These are phyloP conservation scores for Amiota mariae DNA, from an alignment of 2,888 invertebrate species.

Conservation along the genomic window DNA sequence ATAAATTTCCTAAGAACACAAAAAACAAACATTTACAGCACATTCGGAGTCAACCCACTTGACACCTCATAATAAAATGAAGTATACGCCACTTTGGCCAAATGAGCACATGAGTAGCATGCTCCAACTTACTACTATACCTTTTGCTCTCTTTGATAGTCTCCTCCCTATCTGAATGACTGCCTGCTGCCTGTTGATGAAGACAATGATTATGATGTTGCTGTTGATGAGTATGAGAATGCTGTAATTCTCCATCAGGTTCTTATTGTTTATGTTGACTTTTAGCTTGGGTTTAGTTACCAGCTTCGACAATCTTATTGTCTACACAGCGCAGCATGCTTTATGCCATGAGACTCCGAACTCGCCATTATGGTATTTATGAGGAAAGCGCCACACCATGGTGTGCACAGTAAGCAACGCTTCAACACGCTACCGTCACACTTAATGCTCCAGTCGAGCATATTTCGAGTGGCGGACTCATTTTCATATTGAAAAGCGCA, in stretches of 20 bases:
- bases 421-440: slow-evolving; percentile 42
- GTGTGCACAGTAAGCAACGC: background rate
- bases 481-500: slow-evolving; percentile 19
- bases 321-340: background rate
- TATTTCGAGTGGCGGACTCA: slow-evolving; percentile 58
- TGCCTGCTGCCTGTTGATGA: slow-evolving; percentile 24
- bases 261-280: background rate
- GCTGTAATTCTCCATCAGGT: slow-evolving; percentile 43
- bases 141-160: background rate
- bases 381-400: background rate
- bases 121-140: slow-evolving; percentile 1
- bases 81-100: slow-evolving; percentile 63
- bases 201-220: background rate
- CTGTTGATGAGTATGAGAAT: background rate
- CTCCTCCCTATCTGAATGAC: slow-evolving; percentile 1
- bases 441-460: slow-evolving; percentile 40
- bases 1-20: slow-evolving; percentile 56
- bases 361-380: slow-evolving; percentile 21
- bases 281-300: slow-evolving; percentile 3
- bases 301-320: slow-evolving; percentile 5
- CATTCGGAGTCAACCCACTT: slow-evolving; percentile 61
- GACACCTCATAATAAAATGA: slow-evolving; percentile 72
- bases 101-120: slow-evolving; percentile 36
- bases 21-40: slow-evolving; percentile 54
- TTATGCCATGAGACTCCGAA: background rate